phyloP scores from a whole-genome alignment of 2,888 invertebrate species.

The Emmelina monodactyla region DNA sequence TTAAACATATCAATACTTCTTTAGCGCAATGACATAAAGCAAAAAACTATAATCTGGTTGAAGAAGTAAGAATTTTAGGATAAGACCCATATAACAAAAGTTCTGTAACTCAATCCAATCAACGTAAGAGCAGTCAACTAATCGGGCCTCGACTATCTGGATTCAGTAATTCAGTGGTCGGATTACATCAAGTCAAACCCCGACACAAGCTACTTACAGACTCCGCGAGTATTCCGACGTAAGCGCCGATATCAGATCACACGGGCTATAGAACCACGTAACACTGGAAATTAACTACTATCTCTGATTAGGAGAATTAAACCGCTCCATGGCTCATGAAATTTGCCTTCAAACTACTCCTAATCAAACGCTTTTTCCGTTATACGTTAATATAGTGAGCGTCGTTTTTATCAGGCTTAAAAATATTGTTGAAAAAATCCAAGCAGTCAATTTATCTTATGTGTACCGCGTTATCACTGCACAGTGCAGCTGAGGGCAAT shows the following conservation, averaged over 20 bases:
- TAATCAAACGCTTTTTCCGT: too few relatives aligned
- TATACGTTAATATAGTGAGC: too few relatives aligned
- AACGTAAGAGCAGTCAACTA: conserved; percentile 22
- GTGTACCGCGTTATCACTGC: conserved; percentile 37
- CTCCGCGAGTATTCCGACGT: too few relatives aligned
- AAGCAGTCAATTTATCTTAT: conserved; percentile 30
- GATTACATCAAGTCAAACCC: conserved; percentile 49
- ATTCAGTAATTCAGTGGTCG: conserved; percentile 51
- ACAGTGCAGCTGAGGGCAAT: conserved; percentile 42
- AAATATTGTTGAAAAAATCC: not conserved
- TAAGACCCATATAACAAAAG: too few relatives aligned
- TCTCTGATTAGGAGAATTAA: not conserved
- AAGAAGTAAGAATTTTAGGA: too few relatives aligned
- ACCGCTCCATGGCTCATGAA: not conserved
- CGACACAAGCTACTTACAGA: conserved; percentile 47
- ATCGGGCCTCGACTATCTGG: conserved; percentile 57
- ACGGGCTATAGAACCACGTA: not conserved
- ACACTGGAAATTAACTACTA: conserved; percentile 1
- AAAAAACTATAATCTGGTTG: too few relatives aligned
- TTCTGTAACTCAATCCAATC: too few relatives aligned
- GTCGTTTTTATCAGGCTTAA: too few relatives aligned
- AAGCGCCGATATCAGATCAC: not conserved
- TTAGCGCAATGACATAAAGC: too few relatives aligned
- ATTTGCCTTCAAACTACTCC: too few relatives aligned
- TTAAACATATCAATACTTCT: too few relatives aligned